Base-by-base conservation (phyloP, 2,113 vertebrate genomes). In the Hemiprocne comata region DNA sequence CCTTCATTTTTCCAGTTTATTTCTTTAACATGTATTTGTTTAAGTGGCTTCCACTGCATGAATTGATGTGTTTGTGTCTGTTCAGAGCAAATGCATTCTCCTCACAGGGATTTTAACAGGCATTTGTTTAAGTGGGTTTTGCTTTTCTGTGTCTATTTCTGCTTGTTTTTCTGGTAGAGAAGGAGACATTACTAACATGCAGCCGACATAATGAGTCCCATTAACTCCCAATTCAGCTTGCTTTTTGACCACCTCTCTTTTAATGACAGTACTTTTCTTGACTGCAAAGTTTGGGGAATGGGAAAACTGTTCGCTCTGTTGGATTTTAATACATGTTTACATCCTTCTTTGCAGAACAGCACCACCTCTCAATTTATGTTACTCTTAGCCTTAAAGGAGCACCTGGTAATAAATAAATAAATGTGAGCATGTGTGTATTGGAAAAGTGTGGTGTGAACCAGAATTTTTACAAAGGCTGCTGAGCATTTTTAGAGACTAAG, bases 11-110 rank as follows among this genome's bases (percentile, higher is more conserved):
- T 82, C 70, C 90, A 89, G 55, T 92, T 95, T 97, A 93, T 96
- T 97, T 96, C 92, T 94, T 96, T 95, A 97, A 94, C 97, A 54
- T 96, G 93, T 98, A 98, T 98, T 97, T 97, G 96, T 98, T 98
- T 98, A 98, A 98, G 96, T 97, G 96, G 87, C 97, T 98, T 97
- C 96, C 95, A 94, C 95, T 97, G 96, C 97, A 98, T 97, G 97
- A 98, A 97, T 98, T 97, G 97, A 96, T 94, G 87, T 97, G 97
- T 98, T 98, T 98, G 96, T 97, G 95, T 97, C 96, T 96, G 90
- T 83, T 97, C 78, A 87, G 93, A 93, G 90, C 71, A 95, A 97
- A 97, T 93, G 90, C 93, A 94, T 96, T 93, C 97, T 97, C 85
- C 97, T 96, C 96, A 75, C 48, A 75, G 88, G 86, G 77, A 87